Evolutionary conservation across 2,113 vertebrate genomes (phyloP).

Genomic region (Sceloporus tristichus): DNA sequence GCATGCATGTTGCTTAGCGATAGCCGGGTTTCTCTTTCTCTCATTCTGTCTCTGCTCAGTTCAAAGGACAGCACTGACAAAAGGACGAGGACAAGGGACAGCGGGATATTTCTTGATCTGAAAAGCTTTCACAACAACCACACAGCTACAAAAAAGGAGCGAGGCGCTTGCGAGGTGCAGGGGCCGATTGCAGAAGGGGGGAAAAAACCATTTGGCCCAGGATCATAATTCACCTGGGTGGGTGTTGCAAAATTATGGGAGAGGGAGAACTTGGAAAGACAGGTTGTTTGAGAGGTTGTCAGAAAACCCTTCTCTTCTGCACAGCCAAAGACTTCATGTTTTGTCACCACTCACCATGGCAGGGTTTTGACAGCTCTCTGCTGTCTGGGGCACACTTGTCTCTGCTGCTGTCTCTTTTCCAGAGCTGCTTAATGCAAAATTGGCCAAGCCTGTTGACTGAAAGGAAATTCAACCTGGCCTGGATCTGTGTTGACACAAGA

Average conservation of each 20-base stretch:
- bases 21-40: conserved; percentile 66
- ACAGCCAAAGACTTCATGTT: conserved; percentile 67
- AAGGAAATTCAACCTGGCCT: neutral
- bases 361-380: conserved; percentile 41
- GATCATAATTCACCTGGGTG: conserved; percentile 58
- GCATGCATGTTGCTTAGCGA: conserved; percentile 78
- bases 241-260: conserved; percentile 3
- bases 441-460: conserved; percentile 50
- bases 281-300: conserved; percentile 61
- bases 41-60: conserved; percentile 19
- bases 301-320: conserved; percentile 65
- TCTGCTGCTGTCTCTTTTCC: conserved; percentile 51
- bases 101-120: conserved; percentile 34
- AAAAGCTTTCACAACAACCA: conserved; percentile 40
- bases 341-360: conserved; percentile 57
- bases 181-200: conserved; percentile 44
- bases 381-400: conserved; percentile 54
- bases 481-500: neutral
- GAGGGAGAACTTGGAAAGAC: conserved; percentile 39
- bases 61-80: conserved; percentile 55
- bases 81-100: conserved; percentile 5
- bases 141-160: conserved; percentile 39
- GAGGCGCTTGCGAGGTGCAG: conserved; percentile 34
- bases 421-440: conserved; percentile 63
- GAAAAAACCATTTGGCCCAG: conserved; percentile 46